Percentiles rank a stretch among this genome's conserved stretches.
Evolutionary conservation across 2,888 invertebrate species (phyloP).

Genomic region (Bursaphelenchus okinawaensis): DNA sequence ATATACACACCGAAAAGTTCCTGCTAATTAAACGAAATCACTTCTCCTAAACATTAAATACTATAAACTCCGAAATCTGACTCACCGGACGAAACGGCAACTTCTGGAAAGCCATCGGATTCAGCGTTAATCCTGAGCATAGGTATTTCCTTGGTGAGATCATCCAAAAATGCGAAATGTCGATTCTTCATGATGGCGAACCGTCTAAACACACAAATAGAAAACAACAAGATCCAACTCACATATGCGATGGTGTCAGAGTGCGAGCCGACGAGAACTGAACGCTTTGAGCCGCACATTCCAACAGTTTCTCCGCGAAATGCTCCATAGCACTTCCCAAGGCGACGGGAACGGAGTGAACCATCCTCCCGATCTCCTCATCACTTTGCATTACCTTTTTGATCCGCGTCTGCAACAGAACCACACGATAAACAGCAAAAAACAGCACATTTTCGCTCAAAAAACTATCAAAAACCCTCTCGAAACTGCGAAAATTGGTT

Average conservation of each 20-base stretch:
- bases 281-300: conserved; percentile 31
- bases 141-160: conserved; percentile 37
- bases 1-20: no score
- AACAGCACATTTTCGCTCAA: no score
- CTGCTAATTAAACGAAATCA: no score
- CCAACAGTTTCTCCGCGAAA: conserved; percentile 54
- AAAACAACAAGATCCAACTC: conserved; percentile 9
- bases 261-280: conserved; percentile 35
- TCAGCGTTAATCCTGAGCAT: conserved; percentile 1
- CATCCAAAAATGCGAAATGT: conserved; percentile 47
- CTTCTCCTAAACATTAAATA: neutral
- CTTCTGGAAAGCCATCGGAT: neutral
- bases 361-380: conserved; percentile 98
- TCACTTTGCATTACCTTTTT: conserved; percentile 99
- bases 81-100: neutral
- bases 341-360: conserved; percentile 95
- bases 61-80: neutral
- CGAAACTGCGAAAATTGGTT: neutral
- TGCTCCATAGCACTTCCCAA: conserved; percentile 64
- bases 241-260: conserved; percentile 52
- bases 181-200: conserved; percentile 42
- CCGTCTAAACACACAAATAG: conserved; percentile 34
- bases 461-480: neutral
- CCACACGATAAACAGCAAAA: no score
- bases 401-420: conserved; percentile 67